These are phyloP conservation scores for Argopecten irradians DNA, from an alignment of 1,140 invertebrate genomes.

Conservation along the genomic window DNA sequence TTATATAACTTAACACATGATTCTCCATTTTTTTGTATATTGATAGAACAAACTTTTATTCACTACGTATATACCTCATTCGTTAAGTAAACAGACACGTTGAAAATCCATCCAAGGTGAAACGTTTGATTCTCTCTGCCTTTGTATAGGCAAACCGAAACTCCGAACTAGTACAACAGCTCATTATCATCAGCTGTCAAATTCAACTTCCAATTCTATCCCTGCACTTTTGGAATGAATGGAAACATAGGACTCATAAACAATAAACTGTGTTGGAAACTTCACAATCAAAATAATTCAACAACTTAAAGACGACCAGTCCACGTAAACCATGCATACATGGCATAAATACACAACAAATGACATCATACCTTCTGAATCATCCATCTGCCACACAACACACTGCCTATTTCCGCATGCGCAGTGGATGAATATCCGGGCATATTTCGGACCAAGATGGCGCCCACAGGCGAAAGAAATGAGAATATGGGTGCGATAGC, in stretches of 20 bases:
- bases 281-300: neutral
- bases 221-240: neutral
- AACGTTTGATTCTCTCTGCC: too few relatives aligned
- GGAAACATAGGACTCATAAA: neutral
- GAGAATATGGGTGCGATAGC: constrained; percentile 66
- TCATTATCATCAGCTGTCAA: neutral
- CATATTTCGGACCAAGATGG: constrained; percentile 71
- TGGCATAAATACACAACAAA: constrained; percentile 31
- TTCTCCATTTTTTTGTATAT: too few relatives aligned
- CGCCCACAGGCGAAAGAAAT: constrained; percentile 72
- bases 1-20: too few relatives aligned
- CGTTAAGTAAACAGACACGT: too few relatives aligned
- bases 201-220: neutral
- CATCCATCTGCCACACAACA: constrained; percentile 55
- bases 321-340: constrained; percentile 15
- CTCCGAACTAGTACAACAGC: neutral
- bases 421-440: constrained; percentile 55
- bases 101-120: too few relatives aligned
- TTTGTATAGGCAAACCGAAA: neutral
- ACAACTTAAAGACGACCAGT: neutral
- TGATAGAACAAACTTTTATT: too few relatives aligned
- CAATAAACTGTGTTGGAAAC: neutral
- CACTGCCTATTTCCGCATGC: constrained; percentile 60
- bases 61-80: too few relatives aligned
- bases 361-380: constrained; percentile 55